These are phyloP conservation scores for Chascanopsetta lugubris DNA, from an alignment of 2,113 vertebrate species.

Conservation along the genomic window DNA sequence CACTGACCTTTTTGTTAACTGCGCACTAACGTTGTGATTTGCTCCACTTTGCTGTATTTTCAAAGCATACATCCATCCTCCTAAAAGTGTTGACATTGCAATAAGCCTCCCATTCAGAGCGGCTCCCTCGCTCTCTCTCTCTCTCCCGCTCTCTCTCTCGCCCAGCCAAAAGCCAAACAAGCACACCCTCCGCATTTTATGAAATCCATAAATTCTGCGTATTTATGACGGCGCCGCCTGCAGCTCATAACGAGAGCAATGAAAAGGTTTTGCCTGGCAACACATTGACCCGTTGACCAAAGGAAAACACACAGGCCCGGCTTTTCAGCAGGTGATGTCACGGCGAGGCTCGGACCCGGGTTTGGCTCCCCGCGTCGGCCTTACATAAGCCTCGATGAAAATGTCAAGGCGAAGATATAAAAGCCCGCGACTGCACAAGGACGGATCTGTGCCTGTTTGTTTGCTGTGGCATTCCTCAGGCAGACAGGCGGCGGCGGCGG, in stretches of 20 bases:
- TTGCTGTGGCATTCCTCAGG: slow-evolving; percentile 6
- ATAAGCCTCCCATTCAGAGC: slow-evolving; percentile 45
- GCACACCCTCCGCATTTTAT: slow-evolving; percentile 48
- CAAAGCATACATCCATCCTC: slow-evolving; percentile 57
- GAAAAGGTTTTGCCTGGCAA: slow-evolving; percentile 46
- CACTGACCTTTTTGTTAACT: slow-evolving; percentile 63
- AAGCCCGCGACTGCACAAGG: slow-evolving; percentile 11
- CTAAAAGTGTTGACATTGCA: slow-evolving; percentile 57
- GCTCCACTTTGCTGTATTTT: slow-evolving; percentile 47
- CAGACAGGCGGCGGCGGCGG: background rate
- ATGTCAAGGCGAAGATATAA: slow-evolving; percentile 12
- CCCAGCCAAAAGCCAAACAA: slow-evolving; percentile 28
- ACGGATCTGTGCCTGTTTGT: slow-evolving; percentile 17
- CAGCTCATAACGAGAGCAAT: slow-evolving; percentile 24
- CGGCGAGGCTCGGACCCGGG: background rate
- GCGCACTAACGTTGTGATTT: slow-evolving; percentile 54
- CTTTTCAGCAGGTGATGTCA: slow-evolving; percentile 50
- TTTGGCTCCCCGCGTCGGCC: slow-evolving; percentile 14
- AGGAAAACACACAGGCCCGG: slow-evolving; percentile 44
- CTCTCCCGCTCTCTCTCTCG: too few species aligned
- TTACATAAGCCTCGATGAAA: slow-evolving; percentile 40
- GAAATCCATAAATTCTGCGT: slow-evolving; percentile 58
- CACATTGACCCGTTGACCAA: slow-evolving; percentile 37
- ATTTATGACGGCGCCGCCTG: slow-evolving; percentile 43
- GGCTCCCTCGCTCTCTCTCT: slow-evolving; percentile 37